Percentiles rank a stretch among this genome's conserved stretches.
Evolutionary conservation across 2,113 vertebrate species (phyloP).

Genomic region (Lepus europaeus): DNA sequence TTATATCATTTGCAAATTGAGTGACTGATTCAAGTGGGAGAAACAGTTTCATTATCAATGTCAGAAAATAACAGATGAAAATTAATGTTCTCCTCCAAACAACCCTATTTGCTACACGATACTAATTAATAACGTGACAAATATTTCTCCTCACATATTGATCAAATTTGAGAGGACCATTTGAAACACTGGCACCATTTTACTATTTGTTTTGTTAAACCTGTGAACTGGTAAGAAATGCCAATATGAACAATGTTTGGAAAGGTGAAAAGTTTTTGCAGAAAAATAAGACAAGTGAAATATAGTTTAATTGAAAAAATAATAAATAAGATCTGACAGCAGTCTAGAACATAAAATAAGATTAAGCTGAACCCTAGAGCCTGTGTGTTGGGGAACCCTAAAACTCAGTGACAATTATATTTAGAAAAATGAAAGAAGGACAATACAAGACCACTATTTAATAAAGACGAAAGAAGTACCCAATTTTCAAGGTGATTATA

Average conservation of each 20-base stretch:
- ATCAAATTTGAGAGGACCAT: background rate
- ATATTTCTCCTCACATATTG: background rate
- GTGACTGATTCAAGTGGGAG: background rate
- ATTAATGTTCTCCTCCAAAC: constrained; percentile 19
- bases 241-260: background rate
- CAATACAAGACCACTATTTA: background rate
- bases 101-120: constrained; percentile 10
- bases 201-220: constrained; percentile 24
- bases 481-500: background rate
- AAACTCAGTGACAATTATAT: background rate
- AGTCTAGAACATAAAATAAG: background rate
- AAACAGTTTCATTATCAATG: constrained; percentile 19
- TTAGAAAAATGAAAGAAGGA: background rate
- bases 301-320: background rate
- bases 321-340: background rate
- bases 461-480: background rate
- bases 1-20: constrained; percentile 60
- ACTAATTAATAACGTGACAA: constrained; percentile 43
- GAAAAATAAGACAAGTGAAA: constrained; percentile 9
- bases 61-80: constrained; percentile 57
- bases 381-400: background rate
- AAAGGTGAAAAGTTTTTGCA: background rate
- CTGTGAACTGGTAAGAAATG: background rate
- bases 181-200: constrained; percentile 1
- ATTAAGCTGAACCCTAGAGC: background rate